Evolutionary conservation across 2,113 vertebrate genomes (phyloP), one percentile per base, ranked within the genome.

Genomic region (Arothron firmamentum): DNA sequence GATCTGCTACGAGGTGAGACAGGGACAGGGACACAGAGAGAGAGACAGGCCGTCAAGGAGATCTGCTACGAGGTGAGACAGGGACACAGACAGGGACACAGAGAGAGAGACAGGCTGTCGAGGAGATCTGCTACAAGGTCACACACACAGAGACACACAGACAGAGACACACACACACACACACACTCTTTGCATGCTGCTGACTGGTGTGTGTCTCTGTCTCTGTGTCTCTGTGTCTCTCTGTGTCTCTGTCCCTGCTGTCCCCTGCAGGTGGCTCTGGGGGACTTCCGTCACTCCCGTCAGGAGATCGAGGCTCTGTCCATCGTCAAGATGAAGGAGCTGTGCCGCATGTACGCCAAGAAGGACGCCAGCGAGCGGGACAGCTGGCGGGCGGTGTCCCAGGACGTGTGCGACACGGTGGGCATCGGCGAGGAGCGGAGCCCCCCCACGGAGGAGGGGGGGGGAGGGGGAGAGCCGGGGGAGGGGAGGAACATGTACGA

Each of bases 21-120:
- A n/a, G n/a, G n/a, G n/a, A n/a, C n/a, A n/a, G n/a, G n/a, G n/a
- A n/a, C n/a, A n/a, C n/a, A n/a, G n/a, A n/a, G n/a, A n/a, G n/a
- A n/a, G n/a, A n/a, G n/a, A n/a, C 94, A 96, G 74, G 94, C 94
- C 0, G 93, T 96, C 5, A 94, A 95, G 55, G 94, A 95, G 88
- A 93, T 96, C 79, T 95, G 94, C 84, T 94, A 94, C 3, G 93
- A 95, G 87, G 88, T 89, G 3, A 2, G 1, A 9, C 23, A 14
- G 46, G 14, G 38, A 23, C 20, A 19, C 51, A 18, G 15, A 15
- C 46, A 45, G 46, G 1, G 15, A 20, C 19, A 50, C 50, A 60
- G 2, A n/a, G n/a, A n/a, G n/a, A n/a, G n/a, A n/a, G n/a, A 4
- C 9, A 14, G 9, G 14, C 41, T 4, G 41, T 43, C 9, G 2